Evolutionary conservation across 2,888 invertebrate genomes (phyloP), one percentile per base, ranked within the genome.

Genomic region (Pandemis cinnamomeana): DNA sequence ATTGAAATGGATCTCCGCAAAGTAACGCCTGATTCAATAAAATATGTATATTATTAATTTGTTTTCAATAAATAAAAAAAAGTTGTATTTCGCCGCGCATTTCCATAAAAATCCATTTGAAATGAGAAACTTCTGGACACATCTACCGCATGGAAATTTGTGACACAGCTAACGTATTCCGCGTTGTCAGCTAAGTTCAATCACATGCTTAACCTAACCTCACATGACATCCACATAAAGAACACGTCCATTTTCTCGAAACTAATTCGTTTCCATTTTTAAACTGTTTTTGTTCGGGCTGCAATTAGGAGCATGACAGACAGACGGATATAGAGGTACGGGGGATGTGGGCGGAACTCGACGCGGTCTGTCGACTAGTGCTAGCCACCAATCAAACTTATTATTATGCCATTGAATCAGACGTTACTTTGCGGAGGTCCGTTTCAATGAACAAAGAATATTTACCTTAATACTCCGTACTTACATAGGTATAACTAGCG

Each of bases 181-280:
- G 7, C 13, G 13, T 61, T 61, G 20, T 3, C 36, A n/a, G 41
- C 7, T 41, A 64, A 44, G 64, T 27, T 46, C 7, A n/a, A 15
- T 64, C 46, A 64, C 48, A 6, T 15, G 10, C 36, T 64, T 36
- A 64, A 48, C 46, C n/a, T 64, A 64, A 27, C 13, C 27, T 27
- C 27, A 36, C 27, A 2, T 2, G 27, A 4, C 63, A 13, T 46
- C 64, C 64, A 41, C 55, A 72, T 68, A 67, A 68, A 72, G 67
- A 72, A 68, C 72, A 27, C 42, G 10, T 58, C 58, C 58, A 42
- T 41, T 68, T 72, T 55, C 67, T 62, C n/a, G 46, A 62, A 72
- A 61, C 67, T 36, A 73, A 73, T 70, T 69, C 60, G 69, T 66
- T 66, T 73, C 73, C 69, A 69, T 73, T 73, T 73, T 73, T 70